A percentile compares a stretch with the other conserved stretches of the same genome.
Evolutionary conservation across 2,888 invertebrate genomes (phyloP).

Genomic region (Coenonympha arcania): DNA sequence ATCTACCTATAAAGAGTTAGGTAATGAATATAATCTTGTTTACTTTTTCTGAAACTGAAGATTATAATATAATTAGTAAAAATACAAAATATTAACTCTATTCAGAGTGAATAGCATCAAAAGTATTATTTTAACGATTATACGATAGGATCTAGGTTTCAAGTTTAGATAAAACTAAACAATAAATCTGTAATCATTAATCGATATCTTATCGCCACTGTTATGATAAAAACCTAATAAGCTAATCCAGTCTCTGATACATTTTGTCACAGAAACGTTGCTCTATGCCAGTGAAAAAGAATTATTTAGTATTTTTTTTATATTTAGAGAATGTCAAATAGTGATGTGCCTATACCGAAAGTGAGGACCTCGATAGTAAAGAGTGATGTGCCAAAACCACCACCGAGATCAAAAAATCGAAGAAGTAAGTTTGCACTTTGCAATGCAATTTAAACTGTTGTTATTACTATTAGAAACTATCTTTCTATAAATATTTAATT

Average conservation of each 20-base stretch:
- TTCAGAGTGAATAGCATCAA: too few relatives aligned
- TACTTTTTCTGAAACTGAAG: too few relatives aligned
- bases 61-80: too few relatives aligned
- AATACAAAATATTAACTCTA: neutral
- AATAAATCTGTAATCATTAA: slow-evolving; percentile 14
- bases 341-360: slow-evolving; percentile 13
- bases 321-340: slow-evolving; percentile 7
- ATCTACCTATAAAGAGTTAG: too few relatives aligned
- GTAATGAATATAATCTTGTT: too few relatives aligned
- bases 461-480: too few relatives aligned
- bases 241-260: slow-evolving; percentile 19
- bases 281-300: neutral
- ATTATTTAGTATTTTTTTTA: neutral
- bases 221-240: slow-evolving; percentile 17
- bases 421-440: slow-evolving; percentile 11
- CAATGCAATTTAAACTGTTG: too few relatives aligned
- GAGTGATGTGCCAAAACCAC: slow-evolving; percentile 1
- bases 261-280: neutral
- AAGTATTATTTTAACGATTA: too few relatives aligned
- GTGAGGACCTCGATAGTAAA: slow-evolving; percentile 10
- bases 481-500: too few relatives aligned
- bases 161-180: slow-evolving; percentile 8
- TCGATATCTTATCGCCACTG: slow-evolving; percentile 24
- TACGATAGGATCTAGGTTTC: neutral
- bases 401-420: slow-evolving; percentile 8